phyloP scores from a whole-genome alignment of 2,113 vertebrate species.

The Acinonyx jubatus region DNA sequence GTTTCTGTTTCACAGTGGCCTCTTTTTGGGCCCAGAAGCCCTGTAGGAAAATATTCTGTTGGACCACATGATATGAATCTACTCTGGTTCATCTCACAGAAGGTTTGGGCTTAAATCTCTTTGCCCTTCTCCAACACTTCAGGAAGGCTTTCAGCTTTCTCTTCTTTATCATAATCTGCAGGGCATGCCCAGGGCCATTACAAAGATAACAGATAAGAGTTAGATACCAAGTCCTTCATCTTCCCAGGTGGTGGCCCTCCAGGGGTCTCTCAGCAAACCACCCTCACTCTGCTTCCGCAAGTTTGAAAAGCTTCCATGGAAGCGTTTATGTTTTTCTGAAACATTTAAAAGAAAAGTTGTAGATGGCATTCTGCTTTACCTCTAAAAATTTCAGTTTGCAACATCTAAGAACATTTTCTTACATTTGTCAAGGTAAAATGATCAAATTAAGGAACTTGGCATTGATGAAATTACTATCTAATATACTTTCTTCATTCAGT shows the following conservation, averaged over 20 bases:
- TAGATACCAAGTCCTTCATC: neutral
- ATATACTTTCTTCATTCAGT: neutral
- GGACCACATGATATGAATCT: neutral
- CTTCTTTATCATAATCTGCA: neutral
- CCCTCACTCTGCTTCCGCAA: neutral
- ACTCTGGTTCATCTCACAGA: neutral
- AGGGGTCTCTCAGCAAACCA: neutral
- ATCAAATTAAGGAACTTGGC: neutral
- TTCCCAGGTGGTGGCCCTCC: neutral
- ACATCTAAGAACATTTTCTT: neutral
- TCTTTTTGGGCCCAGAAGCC: neutral
- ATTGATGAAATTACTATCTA: neutral
- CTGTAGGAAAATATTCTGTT: neutral
- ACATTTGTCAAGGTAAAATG: neutral
- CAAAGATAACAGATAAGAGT: neutral
- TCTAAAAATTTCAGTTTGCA: neutral
- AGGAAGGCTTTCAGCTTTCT: neutral
- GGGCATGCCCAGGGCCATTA: neutral
- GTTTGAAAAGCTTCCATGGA: neutral
- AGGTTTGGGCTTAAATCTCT: neutral
- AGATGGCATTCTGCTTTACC: neutral
- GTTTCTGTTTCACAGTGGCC: neutral
- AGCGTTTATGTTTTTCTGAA: neutral
- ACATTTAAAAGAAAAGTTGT: neutral
- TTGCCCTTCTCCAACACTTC: neutral